Percentiles rank a stretch among this genome's conserved stretches.
Evolutionary conservation across 2,888 invertebrate genomes (phyloP).

Genomic region (Drosophila pullipes): DNA sequence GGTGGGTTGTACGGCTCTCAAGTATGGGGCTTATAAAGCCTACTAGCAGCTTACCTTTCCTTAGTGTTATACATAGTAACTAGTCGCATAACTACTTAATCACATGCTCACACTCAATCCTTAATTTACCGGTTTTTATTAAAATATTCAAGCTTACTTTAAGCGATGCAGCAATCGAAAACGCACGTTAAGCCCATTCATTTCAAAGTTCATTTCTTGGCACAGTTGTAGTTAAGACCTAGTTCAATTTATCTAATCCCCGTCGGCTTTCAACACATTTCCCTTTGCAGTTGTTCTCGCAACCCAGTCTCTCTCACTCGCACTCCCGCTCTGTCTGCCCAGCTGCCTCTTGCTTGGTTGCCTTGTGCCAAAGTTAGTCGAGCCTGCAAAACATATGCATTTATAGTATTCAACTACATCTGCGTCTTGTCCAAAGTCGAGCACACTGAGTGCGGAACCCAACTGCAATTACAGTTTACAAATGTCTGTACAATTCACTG

Average conservation of each 20-base stretch:
- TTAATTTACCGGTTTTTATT: slow-evolving; percentile 2
- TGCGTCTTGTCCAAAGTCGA: slow-evolving; percentile 46
- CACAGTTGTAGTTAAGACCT: slow-evolving; percentile 30
- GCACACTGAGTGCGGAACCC: slow-evolving; percentile 44
- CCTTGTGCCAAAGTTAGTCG: slow-evolving; percentile 49
- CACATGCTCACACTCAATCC: slow-evolving; percentile 6
- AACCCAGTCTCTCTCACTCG: neutral
- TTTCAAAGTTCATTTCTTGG: slow-evolving; percentile 46
- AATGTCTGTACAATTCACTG: slow-evolving; percentile 71
- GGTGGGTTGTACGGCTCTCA: slow-evolving; percentile 14
- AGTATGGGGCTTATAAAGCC: neutral
- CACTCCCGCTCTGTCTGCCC: neutral
- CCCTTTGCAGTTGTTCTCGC: slow-evolving; percentile 2
- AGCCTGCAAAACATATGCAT: slow-evolving; percentile 65
- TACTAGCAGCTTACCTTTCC: neutral
- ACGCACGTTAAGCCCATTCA: slow-evolving; percentile 29
- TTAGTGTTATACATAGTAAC: neutral
- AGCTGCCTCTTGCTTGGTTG: slow-evolving; percentile 41
- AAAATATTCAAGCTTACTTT: neutral
- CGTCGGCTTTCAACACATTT: slow-evolving; percentile 38
- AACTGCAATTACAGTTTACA: slow-evolving; percentile 73
- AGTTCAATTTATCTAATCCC: slow-evolving; percentile 50
- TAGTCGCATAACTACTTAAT: slow-evolving; percentile 3
- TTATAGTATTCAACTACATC: slow-evolving; percentile 49
- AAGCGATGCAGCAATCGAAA: slow-evolving; percentile 13